Percentiles rank a stretch among this genome's conserved stretches.
Evolutionary conservation across 2,113 vertebrate species (phyloP).

Genomic region (Dinomys branickii): DNA sequence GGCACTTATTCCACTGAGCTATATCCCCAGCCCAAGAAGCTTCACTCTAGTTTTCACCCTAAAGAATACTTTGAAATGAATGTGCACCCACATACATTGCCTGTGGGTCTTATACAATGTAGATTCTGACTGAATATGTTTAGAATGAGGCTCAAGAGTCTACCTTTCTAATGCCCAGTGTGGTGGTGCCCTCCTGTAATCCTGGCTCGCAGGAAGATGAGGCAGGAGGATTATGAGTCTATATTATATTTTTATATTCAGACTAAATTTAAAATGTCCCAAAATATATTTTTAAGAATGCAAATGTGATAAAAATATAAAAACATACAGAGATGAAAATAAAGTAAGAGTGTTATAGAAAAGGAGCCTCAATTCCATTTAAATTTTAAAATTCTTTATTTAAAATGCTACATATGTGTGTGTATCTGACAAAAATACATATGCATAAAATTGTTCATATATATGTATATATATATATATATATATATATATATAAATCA

Average conservation of each 20-base stretch:
- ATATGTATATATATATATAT: not conserved
- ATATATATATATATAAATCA: not conserved
- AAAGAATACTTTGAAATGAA: not conserved
- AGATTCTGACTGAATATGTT: not conserved
- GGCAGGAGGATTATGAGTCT: not conserved
- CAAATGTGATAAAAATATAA: not conserved
- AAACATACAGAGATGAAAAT: not conserved
- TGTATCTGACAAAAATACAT: not conserved
- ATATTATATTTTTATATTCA: not conserved
- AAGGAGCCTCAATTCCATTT: not conserved
- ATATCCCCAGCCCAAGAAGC: no score
- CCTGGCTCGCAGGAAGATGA: no score
- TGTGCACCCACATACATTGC: no score
- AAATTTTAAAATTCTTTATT: not conserved
- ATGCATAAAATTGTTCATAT: not conserved
- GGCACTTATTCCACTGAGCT: no score
- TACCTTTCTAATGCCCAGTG: not conserved
- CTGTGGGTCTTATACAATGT: not conserved
- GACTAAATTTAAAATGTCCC: not conserved
- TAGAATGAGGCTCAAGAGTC: not conserved
- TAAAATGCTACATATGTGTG: not conserved
- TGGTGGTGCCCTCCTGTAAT: not conserved
- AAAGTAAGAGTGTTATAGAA: not conserved
- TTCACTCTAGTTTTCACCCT: not conserved
- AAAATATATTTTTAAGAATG: not conserved